phyloP scores from a whole-genome alignment of 1,140 invertebrate species.

The Drosophila teissieri region DNA sequence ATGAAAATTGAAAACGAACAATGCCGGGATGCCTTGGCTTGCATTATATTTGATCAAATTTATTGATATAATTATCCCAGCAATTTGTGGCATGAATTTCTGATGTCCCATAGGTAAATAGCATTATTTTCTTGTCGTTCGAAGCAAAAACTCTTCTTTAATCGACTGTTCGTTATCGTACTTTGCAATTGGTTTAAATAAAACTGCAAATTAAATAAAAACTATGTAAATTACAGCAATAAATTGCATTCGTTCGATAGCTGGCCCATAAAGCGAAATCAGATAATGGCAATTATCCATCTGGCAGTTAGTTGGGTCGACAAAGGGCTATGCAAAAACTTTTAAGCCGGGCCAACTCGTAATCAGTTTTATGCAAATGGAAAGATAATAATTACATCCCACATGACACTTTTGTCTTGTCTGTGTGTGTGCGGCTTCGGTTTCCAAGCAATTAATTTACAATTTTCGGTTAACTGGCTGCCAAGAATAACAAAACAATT shows the following conservation, averaged over 20 bases:
- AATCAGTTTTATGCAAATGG: slow-evolving; percentile 58
- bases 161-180: slow-evolving; percentile 17
- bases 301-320: slow-evolving; percentile 22
- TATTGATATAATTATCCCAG: slow-evolving; percentile 46
- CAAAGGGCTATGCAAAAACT: slow-evolving; percentile 9
- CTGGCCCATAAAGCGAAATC: slow-evolving; percentile 45
- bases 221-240: slow-evolving; percentile 33
- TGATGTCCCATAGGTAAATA: slow-evolving; percentile 12
- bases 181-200: slow-evolving; percentile 4
- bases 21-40: slow-evolving; percentile 9
- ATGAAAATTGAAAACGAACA: slow-evolving; percentile 17
- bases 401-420: slow-evolving; percentile 18
- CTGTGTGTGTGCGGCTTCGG: slow-evolving; percentile 46
- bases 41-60: slow-evolving; percentile 41
- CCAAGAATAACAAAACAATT: slow-evolving; percentile 63
- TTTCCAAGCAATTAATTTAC: slow-evolving; percentile 64
- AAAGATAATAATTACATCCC: slow-evolving; percentile 48
- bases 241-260: slow-evolving; percentile 27
- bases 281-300: slow-evolving; percentile 55
- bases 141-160: slow-evolving; percentile 18
- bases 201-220: slow-evolving; percentile 40
- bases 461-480: slow-evolving; percentile 61
- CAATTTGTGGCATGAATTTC: slow-evolving; percentile 23
- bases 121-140: slow-evolving; percentile 22
- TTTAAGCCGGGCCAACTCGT: slow-evolving; percentile 37